Evolutionary conservation across 2,113 vertebrate genomes (phyloP), one percentile per base, ranked within the genome.

Genomic region (Sterrhoptilus dennistouni): DNA sequence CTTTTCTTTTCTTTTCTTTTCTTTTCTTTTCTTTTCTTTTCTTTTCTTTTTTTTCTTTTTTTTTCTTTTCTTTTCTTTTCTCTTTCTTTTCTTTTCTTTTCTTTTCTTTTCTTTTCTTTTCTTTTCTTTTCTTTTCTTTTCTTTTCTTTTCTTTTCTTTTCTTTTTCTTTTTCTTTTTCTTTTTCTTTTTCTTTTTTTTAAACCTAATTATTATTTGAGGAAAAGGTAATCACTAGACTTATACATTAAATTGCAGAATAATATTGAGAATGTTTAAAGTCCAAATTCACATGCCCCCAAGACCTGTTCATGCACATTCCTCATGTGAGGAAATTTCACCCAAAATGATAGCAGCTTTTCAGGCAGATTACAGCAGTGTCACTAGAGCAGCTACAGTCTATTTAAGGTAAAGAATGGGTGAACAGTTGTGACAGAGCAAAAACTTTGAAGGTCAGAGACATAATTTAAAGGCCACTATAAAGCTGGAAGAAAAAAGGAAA

Each of bases 1-100:
- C 0, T 29, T 49, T 79, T n/a, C 0, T 57, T 42, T 6, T 3
- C 18, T 28, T 38, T 59, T 57, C 15, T 57, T n/a, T 60, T 80
- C 25, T 6, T 3, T n/a, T 0, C 0, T 29, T 49, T 79, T n/a
- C 0, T 57, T 42, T 6, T 3, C 18, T 28, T 38, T 59, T 57
- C 15, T 57, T n/a, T 60, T 80, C 25, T 6, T 3, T n/a, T n/a
- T n/a, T n/a, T n/a, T n/a, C n/a, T n/a, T n/a, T n/a, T n/a, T n/a
- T 29, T 49, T 79, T n/a, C 0, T 57, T 42, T 6, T 3, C 18
- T 28, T 38, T 59, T 57, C 15, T 57, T n/a, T 60, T 80, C 25
- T 6, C n/a, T n/a, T n/a, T n/a, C n/a, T n/a, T n/a, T n/a, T n/a
- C n/a, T n/a, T n/a, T 3, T 0, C 0, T 29, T 49, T 79, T n/a